These are phyloP conservation scores for Campylorhamphus procurvoides DNA, from an alignment of 2,113 vertebrate species.

Conservation along the genomic window DNA sequence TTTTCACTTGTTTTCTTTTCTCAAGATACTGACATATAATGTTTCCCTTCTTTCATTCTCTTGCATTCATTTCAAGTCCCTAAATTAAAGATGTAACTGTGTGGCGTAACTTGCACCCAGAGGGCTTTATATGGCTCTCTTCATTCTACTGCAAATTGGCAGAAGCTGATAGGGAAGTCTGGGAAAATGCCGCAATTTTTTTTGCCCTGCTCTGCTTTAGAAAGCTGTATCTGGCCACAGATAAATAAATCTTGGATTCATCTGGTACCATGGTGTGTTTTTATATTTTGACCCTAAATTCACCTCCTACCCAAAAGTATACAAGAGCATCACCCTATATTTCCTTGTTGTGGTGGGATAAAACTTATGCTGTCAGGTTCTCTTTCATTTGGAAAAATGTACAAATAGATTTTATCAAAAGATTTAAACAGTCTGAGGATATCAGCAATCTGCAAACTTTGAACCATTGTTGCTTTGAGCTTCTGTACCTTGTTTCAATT, in stretches of 20 bases:
- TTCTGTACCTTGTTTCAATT: not conserved
- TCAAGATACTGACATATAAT: not conserved
- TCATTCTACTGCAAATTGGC: not conserved
- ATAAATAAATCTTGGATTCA: not conserved
- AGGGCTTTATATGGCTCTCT: not conserved
- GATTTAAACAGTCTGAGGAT: not conserved
- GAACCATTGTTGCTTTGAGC: not conserved
- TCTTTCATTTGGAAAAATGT: not conserved
- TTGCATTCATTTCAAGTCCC: not conserved
- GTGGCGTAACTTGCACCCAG: accelerated
- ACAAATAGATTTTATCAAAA: not conserved
- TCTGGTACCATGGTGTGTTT: not conserved
- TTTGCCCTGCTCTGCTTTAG: not conserved
- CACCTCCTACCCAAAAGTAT: not conserved
- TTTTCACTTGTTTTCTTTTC: not conserved
- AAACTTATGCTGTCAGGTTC: not conserved
- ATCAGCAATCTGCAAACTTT: not conserved
- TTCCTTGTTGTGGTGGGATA: not conserved
- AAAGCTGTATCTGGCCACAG: not conserved
- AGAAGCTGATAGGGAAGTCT: not conserved
- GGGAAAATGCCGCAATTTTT: not conserved
- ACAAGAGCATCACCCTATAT: accelerated
- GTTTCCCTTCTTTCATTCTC: not conserved
- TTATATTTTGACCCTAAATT: not conserved
- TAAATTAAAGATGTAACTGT: not conserved